phyloP scores from a whole-genome alignment of 2,888 invertebrate genomes.

The Crematogaster levior region DNA sequence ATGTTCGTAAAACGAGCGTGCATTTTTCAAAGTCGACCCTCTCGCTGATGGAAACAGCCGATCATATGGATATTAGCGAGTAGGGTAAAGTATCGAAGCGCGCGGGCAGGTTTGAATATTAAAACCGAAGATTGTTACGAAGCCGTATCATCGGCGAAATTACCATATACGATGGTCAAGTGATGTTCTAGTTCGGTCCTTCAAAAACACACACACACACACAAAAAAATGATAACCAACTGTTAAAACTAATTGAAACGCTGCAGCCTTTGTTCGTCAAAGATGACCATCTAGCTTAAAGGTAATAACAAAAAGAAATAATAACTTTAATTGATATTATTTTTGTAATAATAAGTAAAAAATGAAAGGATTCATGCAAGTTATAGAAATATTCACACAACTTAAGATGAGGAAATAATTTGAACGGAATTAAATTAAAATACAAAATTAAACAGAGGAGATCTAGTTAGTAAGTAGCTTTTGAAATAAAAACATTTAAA shows the following conservation, averaged over 20 bases:
- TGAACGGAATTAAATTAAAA: not conserved
- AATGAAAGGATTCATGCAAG: not conserved
- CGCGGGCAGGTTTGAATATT: constrained; percentile 46
- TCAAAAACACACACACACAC: not conserved
- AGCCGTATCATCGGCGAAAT: constrained; percentile 66
- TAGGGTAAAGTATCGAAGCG: constrained; percentile 28
- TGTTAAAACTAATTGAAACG: constrained; percentile 42
- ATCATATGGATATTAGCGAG: constrained; percentile 42
- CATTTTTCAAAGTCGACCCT: constrained; percentile 44
- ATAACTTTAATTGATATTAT: not conserved
- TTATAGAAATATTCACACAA: not conserved
- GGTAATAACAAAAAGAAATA: not conserved
- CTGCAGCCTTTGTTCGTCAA: not conserved
- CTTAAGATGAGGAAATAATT: not conserved
- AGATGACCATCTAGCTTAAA: not conserved
- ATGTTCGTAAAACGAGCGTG: constrained; percentile 32
- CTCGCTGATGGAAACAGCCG: constrained; percentile 37
- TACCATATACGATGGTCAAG: constrained; percentile 67
- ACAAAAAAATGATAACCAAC: not conserved
- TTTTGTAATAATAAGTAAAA: too few species aligned
- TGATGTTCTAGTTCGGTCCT: not conserved
- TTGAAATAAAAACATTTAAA: not conserved
- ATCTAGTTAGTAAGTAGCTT: not conserved
- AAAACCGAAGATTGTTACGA: constrained; percentile 37
- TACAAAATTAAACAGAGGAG: not conserved